A percentile compares a stretch with the other conserved stretches of the same genome.
Evolutionary conservation across 2,888 invertebrate genomes (phyloP).

Genomic region (Hypolimnas misippus): DNA sequence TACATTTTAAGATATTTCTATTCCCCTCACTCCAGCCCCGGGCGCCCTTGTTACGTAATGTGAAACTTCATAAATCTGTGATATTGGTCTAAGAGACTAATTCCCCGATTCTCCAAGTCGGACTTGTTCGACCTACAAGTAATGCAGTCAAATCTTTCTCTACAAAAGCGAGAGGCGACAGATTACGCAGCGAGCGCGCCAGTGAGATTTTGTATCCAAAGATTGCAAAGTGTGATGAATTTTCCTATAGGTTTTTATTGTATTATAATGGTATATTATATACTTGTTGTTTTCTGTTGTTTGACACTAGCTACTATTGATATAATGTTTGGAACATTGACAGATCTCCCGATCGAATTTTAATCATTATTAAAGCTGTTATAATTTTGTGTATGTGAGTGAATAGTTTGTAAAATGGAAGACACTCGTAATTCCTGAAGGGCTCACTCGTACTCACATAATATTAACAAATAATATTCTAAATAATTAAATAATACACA

Average conservation of each 20-base stretch:
- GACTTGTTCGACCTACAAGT: background rate
- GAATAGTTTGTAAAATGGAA: slow-evolving; percentile 20
- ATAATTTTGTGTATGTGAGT: slow-evolving; percentile 41
- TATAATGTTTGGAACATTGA: slow-evolving; percentile 58
- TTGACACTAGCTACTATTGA: slow-evolving; percentile 66
- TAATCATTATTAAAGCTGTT: slow-evolving; percentile 44
- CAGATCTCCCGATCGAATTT: slow-evolving; percentile 69
- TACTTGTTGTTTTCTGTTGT: slow-evolving; percentile 74
- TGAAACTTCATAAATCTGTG: slow-evolving; percentile 22
- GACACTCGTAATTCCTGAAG: slow-evolving; percentile 16
- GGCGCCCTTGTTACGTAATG: slow-evolving; percentile 47
- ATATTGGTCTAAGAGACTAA: slow-evolving; percentile 11
- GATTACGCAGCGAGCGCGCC: slow-evolving; percentile 49
- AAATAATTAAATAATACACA: slow-evolving; percentile 22
- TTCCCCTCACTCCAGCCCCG: slow-evolving; percentile 33
- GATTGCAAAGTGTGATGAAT: slow-evolving; percentile 80
- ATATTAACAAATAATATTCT: slow-evolving; percentile 5
- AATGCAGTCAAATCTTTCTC: slow-evolving; percentile 15
- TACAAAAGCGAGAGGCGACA: slow-evolving; percentile 23
- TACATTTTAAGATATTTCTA: slow-evolving; percentile 4
- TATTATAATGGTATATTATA: slow-evolving; percentile 75
- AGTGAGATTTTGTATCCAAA: slow-evolving; percentile 79
- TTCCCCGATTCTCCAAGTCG: background rate
- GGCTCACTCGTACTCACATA: slow-evolving; percentile 13
- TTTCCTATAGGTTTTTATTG: slow-evolving; percentile 78